Evolutionary conservation across 1,140 invertebrate genomes (phyloP), one percentile per base, ranked within the genome.

Genomic region (Meloidogyne exigua): DNA sequence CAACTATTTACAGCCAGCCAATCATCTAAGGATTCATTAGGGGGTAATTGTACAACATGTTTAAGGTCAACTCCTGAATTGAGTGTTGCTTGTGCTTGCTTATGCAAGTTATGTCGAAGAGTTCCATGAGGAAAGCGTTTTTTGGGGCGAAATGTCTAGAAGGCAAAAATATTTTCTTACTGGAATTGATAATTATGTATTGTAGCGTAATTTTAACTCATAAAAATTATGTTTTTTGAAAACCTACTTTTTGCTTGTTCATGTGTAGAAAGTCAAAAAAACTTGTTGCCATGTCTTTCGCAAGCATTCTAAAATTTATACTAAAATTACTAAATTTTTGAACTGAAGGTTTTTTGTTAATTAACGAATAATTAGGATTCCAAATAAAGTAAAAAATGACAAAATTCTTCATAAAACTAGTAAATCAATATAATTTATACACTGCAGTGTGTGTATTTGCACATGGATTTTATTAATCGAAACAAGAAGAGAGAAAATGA

Each of bases 1-100:
- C 85, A 89, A 94, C 94, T 95, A 90, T 96, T 94, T 28, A 96
- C 94, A 21, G 95, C 95, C 65, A 95, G 91, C 95, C 95, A 96
- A 88, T 96, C 95, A 88, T 95, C 93, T 9, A 93, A 87, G 88
- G 94, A 92, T 89, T 96, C 95, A 28, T 92, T 92, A 75, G 91
- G 90, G 36, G 95, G 95, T 75, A 96, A 88, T 86, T 92, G 92
- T 0, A 96, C 95, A 25, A 92, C 94, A 76, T 91, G 89, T 75
- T 92, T 91, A 69, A 96, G 90, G 90, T 96, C 95, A 72, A 96
- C 93, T 3, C 95, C 95, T n/a, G 94, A 94, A 89, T 92, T 93
- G 3, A 96, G 89, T 71, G 94, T 95, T 28, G 95, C 95, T 89
- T 95, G 93, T 1, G 94, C 94, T 85, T 95, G 93, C 88, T 96